These are phyloP conservation scores for Hiodon tergisus DNA, from an alignment of 2,113 vertebrate genomes.

Conservation along the genomic window DNA sequence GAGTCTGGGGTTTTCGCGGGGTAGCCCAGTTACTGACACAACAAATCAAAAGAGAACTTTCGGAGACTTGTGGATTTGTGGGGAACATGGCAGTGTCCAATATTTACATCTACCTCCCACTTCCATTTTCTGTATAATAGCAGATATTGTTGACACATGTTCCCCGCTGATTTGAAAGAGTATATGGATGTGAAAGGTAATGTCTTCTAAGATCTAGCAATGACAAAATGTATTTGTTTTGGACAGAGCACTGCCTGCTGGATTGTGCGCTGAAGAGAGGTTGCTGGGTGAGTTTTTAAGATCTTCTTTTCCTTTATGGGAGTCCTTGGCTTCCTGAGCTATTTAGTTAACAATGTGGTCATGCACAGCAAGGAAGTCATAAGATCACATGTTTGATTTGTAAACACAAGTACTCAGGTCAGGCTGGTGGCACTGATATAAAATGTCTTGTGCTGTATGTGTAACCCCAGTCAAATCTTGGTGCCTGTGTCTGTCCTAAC, in stretches of 20 bases:
- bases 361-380: slow-evolving; percentile 30
- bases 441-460: slow-evolving; percentile 22
- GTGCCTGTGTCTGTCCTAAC: neutral
- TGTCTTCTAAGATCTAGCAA: slow-evolving; percentile 67
- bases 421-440: slow-evolving; percentile 14
- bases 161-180: slow-evolving; percentile 79
- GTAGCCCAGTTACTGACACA: slow-evolving; percentile 78
- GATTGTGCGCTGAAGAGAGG: slow-evolving; percentile 71
- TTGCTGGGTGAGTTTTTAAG: slow-evolving; percentile 53
- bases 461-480: slow-evolving; percentile 23
- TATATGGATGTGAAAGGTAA: slow-evolving; percentile 88
- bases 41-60: slow-evolving; percentile 76
- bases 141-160: slow-evolving; percentile 86
- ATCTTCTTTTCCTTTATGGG: slow-evolving; percentile 19
- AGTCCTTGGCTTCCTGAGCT: slow-evolving; percentile 30
- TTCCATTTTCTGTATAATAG: slow-evolving; percentile 82
- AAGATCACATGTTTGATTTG: slow-evolving; percentile 36
- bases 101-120: slow-evolving; percentile 79
- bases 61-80: slow-evolving; percentile 75
- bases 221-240: slow-evolving; percentile 88
- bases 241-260: slow-evolving; percentile 69
- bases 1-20: slow-evolving; percentile 19
- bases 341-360: slow-evolving; percentile 40
- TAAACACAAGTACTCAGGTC: slow-evolving; percentile 13
- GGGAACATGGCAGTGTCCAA: slow-evolving; percentile 51